Conservation (phyloP, 1,140 invertebrate species). For the Mycetomoellerius zeteki region DNA sequence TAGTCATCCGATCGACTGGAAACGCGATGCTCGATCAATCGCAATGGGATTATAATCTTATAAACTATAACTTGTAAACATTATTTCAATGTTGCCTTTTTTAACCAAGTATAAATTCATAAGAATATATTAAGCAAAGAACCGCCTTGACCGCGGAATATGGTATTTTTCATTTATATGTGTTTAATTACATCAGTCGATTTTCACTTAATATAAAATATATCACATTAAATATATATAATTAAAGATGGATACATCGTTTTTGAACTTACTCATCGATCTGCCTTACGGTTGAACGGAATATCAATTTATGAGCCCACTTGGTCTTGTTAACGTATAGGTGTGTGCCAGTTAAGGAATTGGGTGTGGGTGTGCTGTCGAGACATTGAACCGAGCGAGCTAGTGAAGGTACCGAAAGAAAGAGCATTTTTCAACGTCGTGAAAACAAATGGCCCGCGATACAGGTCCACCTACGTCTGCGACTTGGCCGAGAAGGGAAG, state of each 20-base stretch:
- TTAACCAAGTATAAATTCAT: too few species aligned
- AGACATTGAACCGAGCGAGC: constrained; percentile 67
- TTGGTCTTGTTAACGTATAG: too few species aligned
- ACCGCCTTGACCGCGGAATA: too few species aligned
- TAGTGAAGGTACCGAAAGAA: constrained; percentile 67
- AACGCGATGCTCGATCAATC: constrained; percentile 20
- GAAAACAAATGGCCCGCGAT: constrained; percentile 76
- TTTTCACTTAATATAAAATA: neutral
- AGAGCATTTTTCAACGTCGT: constrained; percentile 76
- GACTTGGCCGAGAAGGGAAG: neutral
- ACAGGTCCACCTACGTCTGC: constrained; percentile 57
- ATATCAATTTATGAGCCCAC: constrained; percentile 11
- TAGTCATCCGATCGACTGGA: constrained; percentile 30
- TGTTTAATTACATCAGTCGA: too few species aligned
- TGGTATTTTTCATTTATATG: too few species aligned
- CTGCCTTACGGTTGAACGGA: neutral
- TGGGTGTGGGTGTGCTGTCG: constrained; percentile 40
- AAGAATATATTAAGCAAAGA: too few species aligned
- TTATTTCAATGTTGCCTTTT: neutral
- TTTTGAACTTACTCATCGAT: neutral
- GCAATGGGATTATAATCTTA: constrained; percentile 18
- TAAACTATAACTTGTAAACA: neutral
- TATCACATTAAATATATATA: neutral
- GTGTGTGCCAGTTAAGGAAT: constrained; percentile 34
- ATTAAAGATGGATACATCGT: neutral